Evolutionary conservation across 2,888 invertebrate genomes (phyloP).

Genomic region (Trachelus stipa): DNA sequence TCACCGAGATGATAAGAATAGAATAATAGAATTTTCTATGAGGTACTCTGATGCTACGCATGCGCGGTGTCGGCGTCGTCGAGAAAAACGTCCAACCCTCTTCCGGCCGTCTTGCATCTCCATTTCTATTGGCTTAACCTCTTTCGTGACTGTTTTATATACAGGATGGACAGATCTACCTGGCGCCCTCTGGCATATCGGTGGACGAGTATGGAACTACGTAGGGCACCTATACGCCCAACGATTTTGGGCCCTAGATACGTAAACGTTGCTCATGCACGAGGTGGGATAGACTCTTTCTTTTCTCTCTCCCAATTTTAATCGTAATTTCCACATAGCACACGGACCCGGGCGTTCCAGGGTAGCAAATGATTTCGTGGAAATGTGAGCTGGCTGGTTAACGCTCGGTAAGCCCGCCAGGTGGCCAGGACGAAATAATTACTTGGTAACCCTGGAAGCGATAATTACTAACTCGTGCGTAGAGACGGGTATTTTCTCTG

Average conservation of each 20-base stretch:
- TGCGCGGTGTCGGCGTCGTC: neutral
- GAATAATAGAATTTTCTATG: slow-evolving; percentile 54
- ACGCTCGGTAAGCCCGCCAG: slow-evolving; percentile 2
- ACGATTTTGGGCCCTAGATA: neutral
- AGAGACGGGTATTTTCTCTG: neutral
- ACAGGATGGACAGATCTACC: neutral
- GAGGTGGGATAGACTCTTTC: neutral
- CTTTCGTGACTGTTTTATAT: neutral
- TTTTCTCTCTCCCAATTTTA: neutral
- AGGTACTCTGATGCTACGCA: neutral
- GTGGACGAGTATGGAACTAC: neutral
- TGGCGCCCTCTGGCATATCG: neutral
- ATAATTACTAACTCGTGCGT: neutral
- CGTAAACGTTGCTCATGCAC: neutral
- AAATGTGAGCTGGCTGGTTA: neutral
- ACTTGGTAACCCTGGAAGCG: neutral
- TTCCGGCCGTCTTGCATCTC: slow-evolving; percentile 1
- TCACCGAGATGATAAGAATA: slow-evolving; percentile 52
- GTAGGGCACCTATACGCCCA: neutral
- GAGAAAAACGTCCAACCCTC: slow-evolving; percentile 9
- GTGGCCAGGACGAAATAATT: slow-evolving; percentile 9
- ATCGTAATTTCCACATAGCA: neutral
- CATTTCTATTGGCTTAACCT: neutral
- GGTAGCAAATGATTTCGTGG: neutral
- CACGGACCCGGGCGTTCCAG: neutral